Evolutionary conservation across 2,888 invertebrate species (phyloP).

Genomic region (Chaitophorus viminalis): DNA sequence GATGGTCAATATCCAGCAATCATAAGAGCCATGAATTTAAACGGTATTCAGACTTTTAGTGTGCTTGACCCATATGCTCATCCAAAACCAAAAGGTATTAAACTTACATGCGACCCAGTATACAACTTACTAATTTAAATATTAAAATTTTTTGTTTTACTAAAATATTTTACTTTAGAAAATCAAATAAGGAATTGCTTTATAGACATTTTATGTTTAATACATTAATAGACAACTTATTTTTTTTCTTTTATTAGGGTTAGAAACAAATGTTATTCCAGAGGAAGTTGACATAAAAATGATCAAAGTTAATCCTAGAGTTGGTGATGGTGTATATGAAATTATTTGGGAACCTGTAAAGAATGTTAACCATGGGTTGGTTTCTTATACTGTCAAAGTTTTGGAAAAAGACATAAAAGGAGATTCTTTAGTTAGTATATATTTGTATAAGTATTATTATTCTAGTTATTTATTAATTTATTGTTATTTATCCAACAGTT

Average conservation of each 20-base stretch:
- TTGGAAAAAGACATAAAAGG: conserved; percentile 69
- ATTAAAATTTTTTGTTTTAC: neutral
- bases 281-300: conserved; percentile 75
- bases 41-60: conserved; percentile 76
- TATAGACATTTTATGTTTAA: neutral
- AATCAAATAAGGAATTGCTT: neutral
- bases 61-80: conserved; percentile 73
- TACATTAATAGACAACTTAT: neutral
- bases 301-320: conserved; percentile 71
- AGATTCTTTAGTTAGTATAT: conserved; percentile 68
- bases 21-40: conserved; percentile 74
- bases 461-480: neutral
- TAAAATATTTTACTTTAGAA: neutral
- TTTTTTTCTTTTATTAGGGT: conserved; percentile 65
- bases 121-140: neutral
- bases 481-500: conserved; percentile 48
- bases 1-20: conserved; percentile 78
- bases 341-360: conserved; percentile 82
- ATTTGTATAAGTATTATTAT: neutral
- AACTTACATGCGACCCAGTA: neutral
- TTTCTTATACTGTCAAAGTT: conserved; percentile 84
- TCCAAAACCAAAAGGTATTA: conserved; percentile 53
- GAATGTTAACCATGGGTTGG: conserved; percentile 81
- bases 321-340: conserved; percentile 23
- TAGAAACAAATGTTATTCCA: conserved; percentile 76